Conservation (phyloP, 2,797 vertebrate species). For the Epinephelus coioides region DNA sequence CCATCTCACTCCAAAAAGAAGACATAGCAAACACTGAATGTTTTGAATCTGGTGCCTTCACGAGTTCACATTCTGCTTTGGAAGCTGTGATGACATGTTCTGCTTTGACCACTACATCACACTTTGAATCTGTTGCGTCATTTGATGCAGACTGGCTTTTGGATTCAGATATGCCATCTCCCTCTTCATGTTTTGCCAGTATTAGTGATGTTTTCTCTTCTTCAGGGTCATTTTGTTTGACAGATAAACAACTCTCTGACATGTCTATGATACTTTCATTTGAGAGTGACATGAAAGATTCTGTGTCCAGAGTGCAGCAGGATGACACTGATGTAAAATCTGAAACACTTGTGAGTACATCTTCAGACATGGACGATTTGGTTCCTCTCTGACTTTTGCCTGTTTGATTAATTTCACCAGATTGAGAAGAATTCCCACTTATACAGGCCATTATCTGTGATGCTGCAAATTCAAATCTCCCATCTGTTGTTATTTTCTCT, state of each 20-base stretch:
- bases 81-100: constrained; percentile 28
- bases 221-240: constrained; percentile 24
- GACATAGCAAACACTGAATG: constrained; percentile 84
- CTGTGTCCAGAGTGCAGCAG: constrained; percentile 37
- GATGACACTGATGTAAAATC: constrained; percentile 22
- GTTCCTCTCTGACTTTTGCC: constrained; percentile 9
- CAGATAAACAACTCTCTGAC: constrained; percentile 27
- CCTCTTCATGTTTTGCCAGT: constrained; percentile 1
- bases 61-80: constrained; percentile 29
- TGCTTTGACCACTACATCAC: neutral
- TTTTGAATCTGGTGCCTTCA: constrained; percentile 36
- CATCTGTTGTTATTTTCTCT: constrained; percentile 28
- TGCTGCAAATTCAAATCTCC: constrained; percentile 2
- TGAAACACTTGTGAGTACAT: constrained; percentile 32
- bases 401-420: constrained; percentile 18
- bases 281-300: constrained; percentile 28
- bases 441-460: constrained; percentile 12
- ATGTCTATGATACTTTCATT: constrained; percentile 47
- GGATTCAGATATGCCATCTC: constrained; percentile 8
- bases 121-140: constrained; percentile 33
- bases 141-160: constrained; percentile 18
- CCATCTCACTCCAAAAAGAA: constrained; percentile 89
- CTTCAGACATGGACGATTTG: constrained; percentile 34
- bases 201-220: constrained; percentile 2
- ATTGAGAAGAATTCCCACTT: neutral